Conservation (phyloP, 2,113 vertebrate genomes). For the Candoia aspera region DNA sequence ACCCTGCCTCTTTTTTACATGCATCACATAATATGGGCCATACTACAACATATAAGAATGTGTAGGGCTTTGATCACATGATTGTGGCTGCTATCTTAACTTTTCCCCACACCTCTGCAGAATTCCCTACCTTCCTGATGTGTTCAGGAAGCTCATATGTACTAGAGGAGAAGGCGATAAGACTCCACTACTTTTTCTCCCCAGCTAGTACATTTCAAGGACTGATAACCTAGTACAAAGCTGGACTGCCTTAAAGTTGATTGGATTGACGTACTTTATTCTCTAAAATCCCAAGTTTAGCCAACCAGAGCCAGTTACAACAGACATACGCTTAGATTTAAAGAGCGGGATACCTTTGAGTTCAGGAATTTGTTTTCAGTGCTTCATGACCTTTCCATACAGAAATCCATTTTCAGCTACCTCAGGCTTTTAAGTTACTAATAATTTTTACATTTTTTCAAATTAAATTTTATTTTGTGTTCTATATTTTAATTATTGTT, state of each 20-base stretch:
- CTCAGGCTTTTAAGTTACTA: not conserved
- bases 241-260: not conserved
- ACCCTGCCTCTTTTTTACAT: no score
- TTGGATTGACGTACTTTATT: not conserved
- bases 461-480: not conserved
- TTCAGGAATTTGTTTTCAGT: not conserved
- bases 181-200: not conserved
- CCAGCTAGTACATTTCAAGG: not conserved
- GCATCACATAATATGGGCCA: no score
- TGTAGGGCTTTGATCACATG: no score
- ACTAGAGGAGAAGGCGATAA: not conserved
- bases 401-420: not conserved
- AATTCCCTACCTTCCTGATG: not conserved
- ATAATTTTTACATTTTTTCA: not conserved
- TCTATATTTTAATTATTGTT: not conserved
- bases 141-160: not conserved
- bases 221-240: not conserved
- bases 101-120: not conserved
- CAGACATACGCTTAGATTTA: not conserved
- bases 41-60: no score
- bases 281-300: not conserved
- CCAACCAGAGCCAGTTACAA: not conserved
- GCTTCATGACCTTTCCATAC: not conserved
- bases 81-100: not conserved
- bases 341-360: not conserved